phyloP scores from a whole-genome alignment of 2,797 vertebrate genomes.

The Furcifer pardalis region DNA sequence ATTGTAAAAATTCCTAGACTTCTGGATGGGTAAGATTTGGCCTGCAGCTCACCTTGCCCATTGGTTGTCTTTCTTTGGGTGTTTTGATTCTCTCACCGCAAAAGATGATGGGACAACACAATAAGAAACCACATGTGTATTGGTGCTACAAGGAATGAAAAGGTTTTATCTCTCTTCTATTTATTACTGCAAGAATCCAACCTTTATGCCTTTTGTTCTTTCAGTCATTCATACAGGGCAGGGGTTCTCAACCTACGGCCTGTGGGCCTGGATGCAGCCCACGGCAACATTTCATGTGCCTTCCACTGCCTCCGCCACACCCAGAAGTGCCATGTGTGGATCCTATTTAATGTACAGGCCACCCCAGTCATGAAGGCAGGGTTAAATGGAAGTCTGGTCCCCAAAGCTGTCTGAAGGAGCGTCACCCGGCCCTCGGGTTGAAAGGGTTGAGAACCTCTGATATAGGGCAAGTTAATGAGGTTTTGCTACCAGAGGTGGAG shows the following conservation, averaged over 20 bases:
- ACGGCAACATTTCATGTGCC: too few relatives aligned
- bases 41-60: not conserved
- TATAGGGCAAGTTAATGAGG: not conserved
- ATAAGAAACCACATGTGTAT: not conserved
- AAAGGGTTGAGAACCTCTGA: too few relatives aligned
- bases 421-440: too few relatives aligned
- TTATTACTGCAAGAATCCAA: not conserved
- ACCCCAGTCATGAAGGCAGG: too few relatives aligned
- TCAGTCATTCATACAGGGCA: too few relatives aligned
- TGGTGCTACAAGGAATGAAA: not conserved
- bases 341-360: too few relatives aligned
- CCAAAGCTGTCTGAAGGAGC: too few relatives aligned
- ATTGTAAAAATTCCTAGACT: not conserved
- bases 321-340: too few relatives aligned
- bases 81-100: not conserved
- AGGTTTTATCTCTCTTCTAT: not conserved
- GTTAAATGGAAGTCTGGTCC: too few relatives aligned
- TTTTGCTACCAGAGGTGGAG: not conserved
- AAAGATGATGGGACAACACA: not conserved
- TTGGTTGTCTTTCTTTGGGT: not conserved
- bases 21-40: not conserved
- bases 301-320: too few relatives aligned
- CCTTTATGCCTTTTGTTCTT: not conserved
- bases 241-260: too few relatives aligned
- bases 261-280: too few relatives aligned